Evolutionary conservation across 53 echinoderm and acorn worm species (phyloP).

Genomic region (Henricia sp.): DNA sequence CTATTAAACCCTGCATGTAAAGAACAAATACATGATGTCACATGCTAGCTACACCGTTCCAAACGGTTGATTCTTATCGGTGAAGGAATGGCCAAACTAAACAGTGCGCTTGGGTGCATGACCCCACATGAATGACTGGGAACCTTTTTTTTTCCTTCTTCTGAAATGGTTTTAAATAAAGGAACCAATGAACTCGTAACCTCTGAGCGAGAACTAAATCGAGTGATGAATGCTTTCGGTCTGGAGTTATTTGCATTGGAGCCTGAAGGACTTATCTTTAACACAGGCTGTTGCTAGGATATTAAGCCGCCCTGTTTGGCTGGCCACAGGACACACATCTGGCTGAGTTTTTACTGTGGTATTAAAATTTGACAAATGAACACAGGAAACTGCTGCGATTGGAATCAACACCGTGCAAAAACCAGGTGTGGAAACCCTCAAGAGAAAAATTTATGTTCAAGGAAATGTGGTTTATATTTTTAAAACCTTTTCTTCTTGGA

Average conservation of each 20-base stretch:
- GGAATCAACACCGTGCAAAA: background rate
- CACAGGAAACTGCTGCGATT: background rate
- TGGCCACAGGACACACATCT: background rate
- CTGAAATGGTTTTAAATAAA: background rate
- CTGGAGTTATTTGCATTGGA: conserved; percentile 16
- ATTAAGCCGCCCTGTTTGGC: background rate
- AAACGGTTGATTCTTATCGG: conserved; percentile 3
- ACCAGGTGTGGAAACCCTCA: too few relatives aligned
- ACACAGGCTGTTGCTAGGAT: background rate
- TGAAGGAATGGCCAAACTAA: conserved; percentile 26
- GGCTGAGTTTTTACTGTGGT: background rate
- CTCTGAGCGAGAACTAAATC: conserved; percentile 11
- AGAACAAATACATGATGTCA: background rate
- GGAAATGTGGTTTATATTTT: background rate
- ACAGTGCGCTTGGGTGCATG: conserved; percentile 29
- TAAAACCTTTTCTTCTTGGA: too few relatives aligned
- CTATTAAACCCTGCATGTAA: too few relatives aligned
- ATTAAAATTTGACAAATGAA: background rate
- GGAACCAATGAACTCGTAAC: background rate
- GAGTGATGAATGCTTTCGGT: conserved; percentile 24
- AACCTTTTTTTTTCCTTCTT: background rate
- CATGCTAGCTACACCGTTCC: background rate
- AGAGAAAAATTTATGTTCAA: background rate
- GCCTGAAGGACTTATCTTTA: background rate
- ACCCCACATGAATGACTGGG: conserved; percentile 3